Conservation (phyloP, 1,140 invertebrate species). For the Ctenoplectra terminalis region DNA sequence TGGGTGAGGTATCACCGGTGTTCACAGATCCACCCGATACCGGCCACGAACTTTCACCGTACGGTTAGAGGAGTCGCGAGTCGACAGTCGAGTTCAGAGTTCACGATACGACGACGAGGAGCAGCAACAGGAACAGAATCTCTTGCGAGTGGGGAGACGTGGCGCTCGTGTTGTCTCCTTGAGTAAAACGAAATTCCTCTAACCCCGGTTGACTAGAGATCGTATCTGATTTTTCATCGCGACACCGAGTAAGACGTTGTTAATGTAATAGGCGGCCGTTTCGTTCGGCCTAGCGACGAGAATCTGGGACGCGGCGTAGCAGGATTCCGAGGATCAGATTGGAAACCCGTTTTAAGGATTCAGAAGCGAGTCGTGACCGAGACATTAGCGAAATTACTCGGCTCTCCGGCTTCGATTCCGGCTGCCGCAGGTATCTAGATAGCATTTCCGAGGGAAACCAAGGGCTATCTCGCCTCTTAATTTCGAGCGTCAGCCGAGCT, state of each 20-base stretch:
- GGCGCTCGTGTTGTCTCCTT: too few species aligned
- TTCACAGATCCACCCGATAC: slow-evolving; percentile 30
- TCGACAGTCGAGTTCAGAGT: slow-evolving; percentile 38
- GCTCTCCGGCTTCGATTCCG: slow-evolving; percentile 27
- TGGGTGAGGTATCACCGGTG: slow-evolving; percentile 24
- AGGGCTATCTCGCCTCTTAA: slow-evolving; percentile 34
- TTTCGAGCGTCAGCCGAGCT: not conserved
- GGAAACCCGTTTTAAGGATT: slow-evolving; percentile 54
- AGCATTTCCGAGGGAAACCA: slow-evolving; percentile 45
- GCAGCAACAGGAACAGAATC: not conserved
- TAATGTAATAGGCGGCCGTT: slow-evolving; percentile 24
- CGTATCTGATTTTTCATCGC: slow-evolving; percentile 47
- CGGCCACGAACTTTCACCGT: slow-evolving; percentile 49
- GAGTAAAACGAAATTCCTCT: not conserved
- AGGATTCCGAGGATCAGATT: slow-evolving; percentile 49
- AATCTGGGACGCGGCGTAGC: slow-evolving; percentile 45
- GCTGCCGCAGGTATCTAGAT: slow-evolving; percentile 42
- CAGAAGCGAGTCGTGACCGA: slow-evolving; percentile 53
- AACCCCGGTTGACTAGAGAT: not conserved
- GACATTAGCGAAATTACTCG: slow-evolving; percentile 54
- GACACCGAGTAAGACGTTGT: slow-evolving; percentile 42
- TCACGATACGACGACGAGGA: slow-evolving; percentile 26
- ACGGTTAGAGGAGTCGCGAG: not conserved
- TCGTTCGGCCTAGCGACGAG: slow-evolving; percentile 18
- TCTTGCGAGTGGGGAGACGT: too few species aligned